A percentile compares a stretch with the other conserved stretches of the same genome.
phyloP scores from a whole-genome alignment of 2,797 vertebrate genomes.

The Myotis pilosus region DNA sequence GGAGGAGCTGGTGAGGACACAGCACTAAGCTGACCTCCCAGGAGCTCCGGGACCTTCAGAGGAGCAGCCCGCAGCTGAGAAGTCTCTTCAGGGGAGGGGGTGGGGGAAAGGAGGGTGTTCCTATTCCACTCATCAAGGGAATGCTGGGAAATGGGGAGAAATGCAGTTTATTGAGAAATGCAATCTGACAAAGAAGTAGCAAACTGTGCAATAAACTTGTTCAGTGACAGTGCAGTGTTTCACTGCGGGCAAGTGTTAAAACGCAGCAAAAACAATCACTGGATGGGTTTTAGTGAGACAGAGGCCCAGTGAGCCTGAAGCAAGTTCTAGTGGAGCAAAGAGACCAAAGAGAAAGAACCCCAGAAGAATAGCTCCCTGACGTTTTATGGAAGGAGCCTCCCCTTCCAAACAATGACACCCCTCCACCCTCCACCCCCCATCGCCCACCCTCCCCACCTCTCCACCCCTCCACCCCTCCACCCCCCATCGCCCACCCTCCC shows the following conservation, averaged over 20 bases:
- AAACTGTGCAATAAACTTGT: background rate
- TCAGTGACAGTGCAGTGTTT: background rate
- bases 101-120: background rate
- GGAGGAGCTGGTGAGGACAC: too few relatives aligned
- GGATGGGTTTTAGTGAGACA: background rate
- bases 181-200: background rate
- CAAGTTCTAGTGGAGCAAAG: too few relatives aligned
- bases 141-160: background rate
- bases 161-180: background rate
- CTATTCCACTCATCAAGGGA: background rate
- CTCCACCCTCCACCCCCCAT: too few relatives aligned
- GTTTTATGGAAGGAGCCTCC: too few relatives aligned
- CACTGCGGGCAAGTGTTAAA: background rate
- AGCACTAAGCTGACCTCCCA: background rate
- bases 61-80: too few relatives aligned
- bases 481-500: too few relatives aligned
- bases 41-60: background rate
- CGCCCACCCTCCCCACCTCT: too few relatives aligned
- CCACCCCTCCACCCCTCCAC: too few relatives aligned
- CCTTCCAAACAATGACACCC: background rate
- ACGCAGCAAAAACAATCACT: background rate
- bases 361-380: too few relatives aligned
- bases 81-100: background rate
- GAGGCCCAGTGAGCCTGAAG: background rate
- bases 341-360: background rate